A percentile compares a stretch with the other conserved stretches of the same genome.
phyloP scores from a whole-genome alignment of 2,888 invertebrate species.

The Agonum fuliginosum region DNA sequence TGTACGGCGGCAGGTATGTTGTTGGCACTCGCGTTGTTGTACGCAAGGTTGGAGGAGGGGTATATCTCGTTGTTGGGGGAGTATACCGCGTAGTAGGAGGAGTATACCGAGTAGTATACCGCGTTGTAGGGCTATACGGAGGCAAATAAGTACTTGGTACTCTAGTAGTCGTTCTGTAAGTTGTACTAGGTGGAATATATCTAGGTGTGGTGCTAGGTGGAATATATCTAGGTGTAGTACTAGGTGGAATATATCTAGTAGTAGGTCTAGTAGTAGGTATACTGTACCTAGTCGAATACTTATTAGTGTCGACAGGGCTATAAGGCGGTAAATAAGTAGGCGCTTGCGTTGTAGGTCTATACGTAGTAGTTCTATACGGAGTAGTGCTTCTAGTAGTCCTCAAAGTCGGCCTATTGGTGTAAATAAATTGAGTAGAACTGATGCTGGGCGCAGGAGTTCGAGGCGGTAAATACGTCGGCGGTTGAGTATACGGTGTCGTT shows the following conservation, averaged over 20 bases:
- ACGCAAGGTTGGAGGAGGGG: neutral
- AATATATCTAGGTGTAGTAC: slow-evolving; percentile 17
- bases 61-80: neutral
- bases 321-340: slow-evolving; percentile 8
- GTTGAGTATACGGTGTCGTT: slow-evolving; percentile 38
- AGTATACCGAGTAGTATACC: too few relatives aligned
- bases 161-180: slow-evolving; percentile 4
- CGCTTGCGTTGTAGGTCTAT: slow-evolving; percentile 1
- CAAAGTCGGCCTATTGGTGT: neutral
- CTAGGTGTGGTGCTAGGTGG: slow-evolving; percentile 22
- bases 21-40: slow-evolving; percentile 15
- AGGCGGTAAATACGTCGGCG: slow-evolving; percentile 48
- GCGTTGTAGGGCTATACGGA: neutral
- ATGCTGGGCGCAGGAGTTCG: neutral
- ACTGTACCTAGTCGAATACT: neutral
- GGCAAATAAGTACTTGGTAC: neutral
- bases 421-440: neutral
- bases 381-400: slow-evolving; percentile 23
- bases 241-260: slow-evolving; percentile 11
- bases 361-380: slow-evolving; percentile 2
- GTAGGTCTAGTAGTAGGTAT: slow-evolving; percentile 30
- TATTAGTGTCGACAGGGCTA: neutral
- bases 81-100: slow-evolving; percentile 16
- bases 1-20: slow-evolving; percentile 15
- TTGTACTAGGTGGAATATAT: slow-evolving; percentile 35